phyloP scores from a whole-genome alignment of 2,113 vertebrate genomes.

The Herpetotheres cachinnans region DNA sequence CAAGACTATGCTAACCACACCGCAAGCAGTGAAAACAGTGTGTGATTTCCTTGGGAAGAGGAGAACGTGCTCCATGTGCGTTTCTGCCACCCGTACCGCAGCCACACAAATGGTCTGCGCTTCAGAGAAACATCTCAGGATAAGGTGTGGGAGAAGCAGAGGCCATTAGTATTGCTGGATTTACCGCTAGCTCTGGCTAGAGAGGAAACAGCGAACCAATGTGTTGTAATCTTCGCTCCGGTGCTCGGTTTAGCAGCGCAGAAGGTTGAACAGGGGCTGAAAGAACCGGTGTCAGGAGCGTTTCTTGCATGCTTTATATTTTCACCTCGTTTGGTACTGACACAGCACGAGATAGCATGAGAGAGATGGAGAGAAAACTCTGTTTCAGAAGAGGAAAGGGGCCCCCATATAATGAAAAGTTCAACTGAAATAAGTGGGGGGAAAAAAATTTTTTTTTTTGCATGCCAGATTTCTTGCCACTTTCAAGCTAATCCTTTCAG shows the following conservation, averaged over 20 bases:
- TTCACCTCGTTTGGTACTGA: conserved; percentile 51
- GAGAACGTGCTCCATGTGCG: rapidly evolving
- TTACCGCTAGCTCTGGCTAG: background rate
- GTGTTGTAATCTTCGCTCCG: background rate
- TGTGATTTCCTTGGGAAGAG: background rate
- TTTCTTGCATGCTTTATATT: background rate
- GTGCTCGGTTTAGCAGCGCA: background rate
- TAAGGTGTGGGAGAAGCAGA: background rate
- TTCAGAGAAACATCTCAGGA: background rate
- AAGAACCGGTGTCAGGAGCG: background rate
- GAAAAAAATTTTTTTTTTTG: background rate
- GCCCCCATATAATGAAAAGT: conserved; percentile 52
- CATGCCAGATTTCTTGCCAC: conserved; percentile 56
- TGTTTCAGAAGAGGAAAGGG: conserved; percentile 27
- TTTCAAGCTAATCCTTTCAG: conserved; percentile 80
- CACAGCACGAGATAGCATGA: conserved; percentile 25
- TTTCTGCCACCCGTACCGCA: rapidly evolving
- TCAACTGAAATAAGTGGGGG: conserved; percentile 59
- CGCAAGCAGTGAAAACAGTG: background rate
- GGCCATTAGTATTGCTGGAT: background rate
- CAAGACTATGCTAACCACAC: background rate
- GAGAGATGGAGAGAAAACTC: conserved; percentile 6
- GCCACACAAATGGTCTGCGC: rapidly evolving
- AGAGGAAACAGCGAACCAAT: background rate
- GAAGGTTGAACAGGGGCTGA: background rate